A percentile compares a stretch with the other conserved stretches of the same genome.
phyloP scores from a whole-genome alignment of 2,888 invertebrate genomes.

The Drosophila mimica region DNA sequence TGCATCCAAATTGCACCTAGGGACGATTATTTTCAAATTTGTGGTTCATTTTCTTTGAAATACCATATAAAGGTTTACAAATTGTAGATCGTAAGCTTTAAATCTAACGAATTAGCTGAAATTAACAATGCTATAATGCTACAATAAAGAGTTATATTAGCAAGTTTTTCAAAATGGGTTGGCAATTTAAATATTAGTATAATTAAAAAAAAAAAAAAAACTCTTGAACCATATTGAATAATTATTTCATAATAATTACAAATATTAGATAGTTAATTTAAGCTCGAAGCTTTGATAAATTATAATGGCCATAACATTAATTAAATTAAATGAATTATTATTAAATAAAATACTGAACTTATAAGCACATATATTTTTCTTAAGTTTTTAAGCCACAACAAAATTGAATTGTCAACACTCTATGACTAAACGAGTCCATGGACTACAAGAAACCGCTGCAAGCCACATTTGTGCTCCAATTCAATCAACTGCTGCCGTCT shows the following conservation, averaged over 20 bases:
- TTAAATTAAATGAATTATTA: slow-evolving; percentile 1
- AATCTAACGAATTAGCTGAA: not conserved
- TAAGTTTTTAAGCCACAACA: not conserved
- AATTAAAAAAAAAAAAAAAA: not conserved
- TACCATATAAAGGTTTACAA: slow-evolving; percentile 18
- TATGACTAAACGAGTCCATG: slow-evolving; percentile 30
- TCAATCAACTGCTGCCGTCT: slow-evolving; percentile 3
- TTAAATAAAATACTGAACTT: not conserved
- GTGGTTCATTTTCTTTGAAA: slow-evolving; percentile 26
- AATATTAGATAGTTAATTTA: slow-evolving; percentile 19
- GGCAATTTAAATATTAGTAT: not conserved
- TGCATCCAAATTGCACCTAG: slow-evolving; percentile 1
- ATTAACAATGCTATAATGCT: not conserved
- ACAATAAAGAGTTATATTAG: no score
- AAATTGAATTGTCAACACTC: slow-evolving; percentile 24
- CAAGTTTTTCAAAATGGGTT: not conserved
- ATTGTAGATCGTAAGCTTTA: not conserved
- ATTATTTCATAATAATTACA: not conserved
- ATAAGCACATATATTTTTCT: not conserved
- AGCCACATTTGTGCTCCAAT: slow-evolving; percentile 22
- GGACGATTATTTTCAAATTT: slow-evolving; percentile 39
- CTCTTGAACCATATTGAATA: not conserved
- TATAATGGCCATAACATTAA: not conserved
- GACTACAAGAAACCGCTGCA: slow-evolving; percentile 21
- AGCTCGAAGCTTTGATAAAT: not conserved